phyloP scores from a whole-genome alignment of 2,113 vertebrate genomes.

The Pseudopipra pipra region DNA sequence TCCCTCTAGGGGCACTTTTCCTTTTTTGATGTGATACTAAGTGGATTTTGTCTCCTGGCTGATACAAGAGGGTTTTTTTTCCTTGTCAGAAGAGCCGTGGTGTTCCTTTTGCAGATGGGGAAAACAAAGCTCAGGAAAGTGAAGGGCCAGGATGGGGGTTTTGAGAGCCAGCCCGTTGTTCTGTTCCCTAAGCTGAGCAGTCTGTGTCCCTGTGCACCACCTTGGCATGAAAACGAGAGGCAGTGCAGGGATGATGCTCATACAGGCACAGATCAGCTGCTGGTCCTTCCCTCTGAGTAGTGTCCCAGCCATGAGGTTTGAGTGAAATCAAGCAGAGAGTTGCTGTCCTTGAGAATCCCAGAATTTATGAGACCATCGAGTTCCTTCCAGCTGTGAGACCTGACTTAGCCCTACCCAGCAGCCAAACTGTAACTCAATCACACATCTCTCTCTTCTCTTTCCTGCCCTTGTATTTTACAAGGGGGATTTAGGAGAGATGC shows the following conservation, averaged over 20 bases:
- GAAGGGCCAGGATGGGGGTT: not conserved
- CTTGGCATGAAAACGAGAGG: not conserved
- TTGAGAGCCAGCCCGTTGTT: not conserved
- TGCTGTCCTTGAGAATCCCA: not conserved
- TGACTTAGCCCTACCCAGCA: not conserved
- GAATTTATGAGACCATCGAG: not conserved
- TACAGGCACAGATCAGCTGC: not conserved
- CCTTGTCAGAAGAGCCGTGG: not conserved
- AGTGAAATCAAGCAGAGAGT: not conserved
- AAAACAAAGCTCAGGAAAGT: not conserved
- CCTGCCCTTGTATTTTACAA: not conserved
- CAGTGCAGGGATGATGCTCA: not conserved
- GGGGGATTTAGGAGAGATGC: not conserved
- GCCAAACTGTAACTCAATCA: not conserved
- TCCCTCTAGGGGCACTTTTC: constrained; percentile 32
- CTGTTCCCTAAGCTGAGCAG: not conserved
- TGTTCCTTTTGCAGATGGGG: not conserved
- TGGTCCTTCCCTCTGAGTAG: not conserved
- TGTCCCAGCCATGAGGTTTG: not conserved
- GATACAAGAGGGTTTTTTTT: not conserved
- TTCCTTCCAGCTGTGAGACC: not conserved
- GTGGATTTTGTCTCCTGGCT: not conserved
- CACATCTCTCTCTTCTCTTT: not conserved
- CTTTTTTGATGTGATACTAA: not conserved
- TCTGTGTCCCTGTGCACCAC: fast-evolving